Evolutionary conservation across 2,113 vertebrate species (phyloP).

Genomic region (Barnardius zonarius): DNA sequence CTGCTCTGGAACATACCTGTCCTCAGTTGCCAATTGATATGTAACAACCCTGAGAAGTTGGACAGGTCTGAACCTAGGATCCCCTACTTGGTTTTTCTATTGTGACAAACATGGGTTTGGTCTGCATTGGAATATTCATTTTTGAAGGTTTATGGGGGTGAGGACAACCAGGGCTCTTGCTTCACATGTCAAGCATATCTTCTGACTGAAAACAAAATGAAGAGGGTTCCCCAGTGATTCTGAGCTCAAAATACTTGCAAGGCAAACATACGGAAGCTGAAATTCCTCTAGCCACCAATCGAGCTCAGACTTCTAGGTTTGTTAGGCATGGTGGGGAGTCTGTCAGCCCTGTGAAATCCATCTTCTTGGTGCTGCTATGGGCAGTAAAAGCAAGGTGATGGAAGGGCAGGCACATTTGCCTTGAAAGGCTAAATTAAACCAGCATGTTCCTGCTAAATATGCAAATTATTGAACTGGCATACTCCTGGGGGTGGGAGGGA

Average conservation of each 20-base stretch:
- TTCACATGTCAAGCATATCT: background rate
- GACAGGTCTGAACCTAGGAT: background rate
- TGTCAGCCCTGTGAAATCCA: background rate
- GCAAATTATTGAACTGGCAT: background rate
- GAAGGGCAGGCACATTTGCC: background rate
- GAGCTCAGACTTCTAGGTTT: background rate
- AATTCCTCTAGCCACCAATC: background rate
- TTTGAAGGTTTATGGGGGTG: background rate
- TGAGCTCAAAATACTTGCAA: background rate
- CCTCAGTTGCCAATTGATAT: background rate
- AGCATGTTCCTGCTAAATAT: background rate
- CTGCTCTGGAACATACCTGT: background rate
- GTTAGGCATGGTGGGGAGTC: background rate
- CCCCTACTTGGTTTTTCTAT: background rate
- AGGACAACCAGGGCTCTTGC: background rate
- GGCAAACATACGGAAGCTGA: background rate
- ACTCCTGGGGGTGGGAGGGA: background rate
- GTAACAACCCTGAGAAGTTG: background rate
- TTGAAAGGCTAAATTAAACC: background rate
- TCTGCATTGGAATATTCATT: background rate
- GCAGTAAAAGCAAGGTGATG: background rate
- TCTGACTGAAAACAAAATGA: background rate
- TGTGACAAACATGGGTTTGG: background rate
- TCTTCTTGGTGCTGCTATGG: background rate
- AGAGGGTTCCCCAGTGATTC: background rate